Base-by-base conservation (phyloP, 92 coral and sea anemone genomes). In the Parazoanthus darwini region DNA sequence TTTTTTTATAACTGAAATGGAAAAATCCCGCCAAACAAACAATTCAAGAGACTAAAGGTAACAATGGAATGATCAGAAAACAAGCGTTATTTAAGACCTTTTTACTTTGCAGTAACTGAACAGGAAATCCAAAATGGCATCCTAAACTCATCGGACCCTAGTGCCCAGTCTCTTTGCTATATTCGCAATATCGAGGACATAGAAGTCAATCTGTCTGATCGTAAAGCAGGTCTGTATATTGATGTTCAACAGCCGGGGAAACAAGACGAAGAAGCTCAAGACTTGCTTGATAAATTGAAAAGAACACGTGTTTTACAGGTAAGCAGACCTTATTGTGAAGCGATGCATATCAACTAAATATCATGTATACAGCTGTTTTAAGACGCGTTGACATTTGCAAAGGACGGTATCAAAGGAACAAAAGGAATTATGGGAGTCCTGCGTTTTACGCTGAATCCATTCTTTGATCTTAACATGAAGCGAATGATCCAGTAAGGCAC, bases 111-210 rank as follows among this genome's bases (percentile, higher is more conserved):
- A 94, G 98, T 94, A 35, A 94, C 98, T 4, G 98, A 94, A 70
- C 92, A 93, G 77, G 98, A 94, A 89, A 89, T 94, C 71, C 93
- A 93, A 44, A 91, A 91, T 83, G 98, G 98, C 67, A 91, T 94
- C 70, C 93, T 94, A 14, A 86, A 92, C 63, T 91, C 93, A 35
- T 35, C 88, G 7, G 86, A 93, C 89, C 93, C 98, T 44, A 36
- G 85, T 23, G 80, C 89, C 73, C 98, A 94, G 78, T 88, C 98
- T 38, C 98, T 94, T 50, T 94, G 98, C 87, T 94, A 93, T 80
- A 90, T 94, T 46, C 95, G 98, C 14, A 88, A 93, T 37, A 90
- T 94, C 66, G 94, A 93, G 82, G 98, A 94, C 79, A 94, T 94
- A 74, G 89, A 94, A 39, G 88, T 93, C 25, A 93, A 94, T 88